Base-by-base conservation (phyloP, 2,113 vertebrate species). In the Toxostoma redivivum region DNA sequence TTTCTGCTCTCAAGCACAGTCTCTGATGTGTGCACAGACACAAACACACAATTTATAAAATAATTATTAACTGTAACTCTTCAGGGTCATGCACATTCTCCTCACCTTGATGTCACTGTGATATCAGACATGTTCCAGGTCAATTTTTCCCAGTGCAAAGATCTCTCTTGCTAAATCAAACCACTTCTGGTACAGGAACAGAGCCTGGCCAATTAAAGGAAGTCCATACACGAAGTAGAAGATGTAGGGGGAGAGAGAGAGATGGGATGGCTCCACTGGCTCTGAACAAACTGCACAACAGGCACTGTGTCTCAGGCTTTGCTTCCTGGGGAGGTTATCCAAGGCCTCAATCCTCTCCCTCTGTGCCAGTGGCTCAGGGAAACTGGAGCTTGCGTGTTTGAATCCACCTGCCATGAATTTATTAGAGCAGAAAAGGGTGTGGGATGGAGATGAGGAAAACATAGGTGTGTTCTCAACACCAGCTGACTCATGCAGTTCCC, bases 221-320 rank as follows among this genome's bases (percentile, higher is more conserved):
- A 98, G 90, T 97, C 94, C 0, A 57, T 88, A 24, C 92, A 97
- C 0, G 79, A 98, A 18, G 72, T 96, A 78, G 97, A 97, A 5
- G 97, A 98, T 3, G 97, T 97, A 0, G 96, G 98, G 98, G 85
- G 50, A 51, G 97, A 98, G 61, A 58, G 79, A 45, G 97, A 94
- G 44, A 95, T 0, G 97, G 97, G 28, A 96, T 95, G 91, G 98
- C 92, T 1, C 95, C 98, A 70, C 87, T 97, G 2, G 92, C 97
- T 37, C 94, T 97, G n/a, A 98, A 98, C 77, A 98, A 98, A 83
- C 62, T 97, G 58, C 81, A 92, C 60, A 97, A 91, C 80, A 97
- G 97, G 61, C 97, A 97, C 61, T 88, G 91, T 4, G 92, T 92
- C 57, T 96, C 96, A 12, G 95, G 96, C 24, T 97, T 98, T 62